Conservation (phyloP, 1,140 invertebrate species). For the Nasonia vitripennis region DNA sequence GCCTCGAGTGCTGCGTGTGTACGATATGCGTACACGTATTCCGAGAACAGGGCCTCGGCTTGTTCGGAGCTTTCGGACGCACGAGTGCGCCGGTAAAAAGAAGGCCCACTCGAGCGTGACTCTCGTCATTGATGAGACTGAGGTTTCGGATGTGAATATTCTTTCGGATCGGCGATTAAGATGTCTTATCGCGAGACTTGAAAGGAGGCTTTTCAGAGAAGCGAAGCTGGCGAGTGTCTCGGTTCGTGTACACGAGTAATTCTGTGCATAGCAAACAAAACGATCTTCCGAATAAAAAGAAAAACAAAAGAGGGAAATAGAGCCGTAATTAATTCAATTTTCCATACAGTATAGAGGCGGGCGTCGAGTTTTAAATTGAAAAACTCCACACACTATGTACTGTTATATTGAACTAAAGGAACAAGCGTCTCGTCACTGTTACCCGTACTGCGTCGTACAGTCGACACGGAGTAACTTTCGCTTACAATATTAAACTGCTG, state of each 20-base stretch:
- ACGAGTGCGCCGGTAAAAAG: background rate
- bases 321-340: constrained; percentile 27
- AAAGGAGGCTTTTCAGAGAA: background rate
- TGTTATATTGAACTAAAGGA: constrained; percentile 32
- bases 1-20: background rate
- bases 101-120: background rate
- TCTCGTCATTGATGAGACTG: background rate
- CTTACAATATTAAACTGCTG: constrained; percentile 45
- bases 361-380: background rate
- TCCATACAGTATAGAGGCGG: background rate
- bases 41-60: background rate
- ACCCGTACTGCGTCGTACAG: background rate
- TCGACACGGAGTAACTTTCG: constrained; percentile 15
- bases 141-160: background rate
- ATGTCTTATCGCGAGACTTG: background rate
- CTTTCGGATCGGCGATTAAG: background rate
- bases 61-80: background rate
- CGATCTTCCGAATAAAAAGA: background rate
- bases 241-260: too few species aligned
- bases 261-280: background rate
- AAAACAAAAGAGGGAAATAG: background rate
- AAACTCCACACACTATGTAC: background rate
- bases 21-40: background rate
- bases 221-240: background rate
- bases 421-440: constrained; percentile 25